Percentiles rank a stretch among this genome's conserved stretches.
phyloP scores from a whole-genome alignment of 2,113 vertebrate species.

The Phalacrocorax brasilianus region DNA sequence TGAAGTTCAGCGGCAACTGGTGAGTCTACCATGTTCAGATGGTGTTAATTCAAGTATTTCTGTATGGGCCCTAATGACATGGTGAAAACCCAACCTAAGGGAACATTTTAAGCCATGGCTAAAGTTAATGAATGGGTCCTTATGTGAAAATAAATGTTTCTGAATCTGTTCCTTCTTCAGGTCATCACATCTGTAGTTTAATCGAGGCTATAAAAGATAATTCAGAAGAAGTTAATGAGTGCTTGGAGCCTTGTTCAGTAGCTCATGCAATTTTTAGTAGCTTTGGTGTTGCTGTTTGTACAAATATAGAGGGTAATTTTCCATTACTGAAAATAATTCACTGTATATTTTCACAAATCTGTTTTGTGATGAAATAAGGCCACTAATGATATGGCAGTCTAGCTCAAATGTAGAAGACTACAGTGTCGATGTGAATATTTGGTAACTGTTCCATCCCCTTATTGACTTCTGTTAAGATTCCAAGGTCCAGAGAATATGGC shows the following conservation, averaged over 20 bases:
- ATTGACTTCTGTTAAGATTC: background rate
- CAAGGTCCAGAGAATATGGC: background rate
- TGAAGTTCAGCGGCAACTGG: background rate
- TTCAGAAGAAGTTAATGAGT: background rate
- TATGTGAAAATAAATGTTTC: background rate
- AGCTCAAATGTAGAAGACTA: background rate
- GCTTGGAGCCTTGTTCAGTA: background rate
- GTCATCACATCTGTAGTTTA: background rate
- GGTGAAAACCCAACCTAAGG: background rate
- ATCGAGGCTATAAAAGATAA: background rate
- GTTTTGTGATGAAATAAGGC: background rate
- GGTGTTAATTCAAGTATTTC: background rate
- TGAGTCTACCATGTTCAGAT: background rate
- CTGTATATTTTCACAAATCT: background rate
- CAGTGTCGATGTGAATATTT: background rate
- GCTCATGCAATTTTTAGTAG: background rate
- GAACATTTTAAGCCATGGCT: background rate
- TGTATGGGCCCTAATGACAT: background rate
- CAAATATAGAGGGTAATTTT: background rate
- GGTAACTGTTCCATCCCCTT: background rate
- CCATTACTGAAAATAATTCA: background rate
- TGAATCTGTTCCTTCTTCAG: background rate
- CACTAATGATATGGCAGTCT: background rate
- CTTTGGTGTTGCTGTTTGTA: background rate
- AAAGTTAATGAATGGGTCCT: background rate